Evolutionary conservation across 1,140 invertebrate species (phyloP), one percentile per base, ranked within the genome.

Genomic region (Hetaerina americana): DNA sequence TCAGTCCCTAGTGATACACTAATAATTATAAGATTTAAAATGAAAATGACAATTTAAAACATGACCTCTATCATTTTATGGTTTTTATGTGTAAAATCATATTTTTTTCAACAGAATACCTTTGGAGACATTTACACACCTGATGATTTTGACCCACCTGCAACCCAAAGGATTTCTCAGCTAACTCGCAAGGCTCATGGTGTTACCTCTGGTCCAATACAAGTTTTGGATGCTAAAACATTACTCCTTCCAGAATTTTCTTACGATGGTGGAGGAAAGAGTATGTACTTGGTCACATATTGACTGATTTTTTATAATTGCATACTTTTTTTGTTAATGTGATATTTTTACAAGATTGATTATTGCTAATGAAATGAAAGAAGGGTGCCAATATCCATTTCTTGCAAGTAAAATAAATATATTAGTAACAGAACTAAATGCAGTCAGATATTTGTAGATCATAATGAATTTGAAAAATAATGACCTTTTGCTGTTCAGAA

Each of bases 71-170:
- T n/a, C n/a, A n/a, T n/a, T n/a, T n/a, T n/a, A n/a, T n/a, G n/a
- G n/a, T n/a, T n/a, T n/a, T n/a, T n/a, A n/a, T n/a, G n/a, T n/a
- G n/a, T n/a, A n/a, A n/a, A n/a, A n/a, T n/a, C 66, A 28, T 70
- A 66, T 40, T 28, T 71, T 75, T 74, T 71, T 70, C 74, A 73
- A 8, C 75, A 89, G 86, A 93, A 92, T 78, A 89, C 92, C 25
- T 96, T 94, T 80, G 94, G 91, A 0, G 94, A 96, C 81, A 88
- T 96, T 27, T 93, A 91, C 76, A 90, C 96, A 75, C 93, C 93
- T 0, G 93, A 96, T 76, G 93, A 93, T 71, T 95, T 96, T 79
- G 91, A 94, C 77, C 89, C 94, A n/a, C 94, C 94, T 0, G 81
- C 86, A 18, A 84, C 88, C 0, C 90, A 93, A 75, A 84, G 82